Conservation (phyloP, 2,113 vertebrate species). For the Galeopterus variegatus region DNA sequence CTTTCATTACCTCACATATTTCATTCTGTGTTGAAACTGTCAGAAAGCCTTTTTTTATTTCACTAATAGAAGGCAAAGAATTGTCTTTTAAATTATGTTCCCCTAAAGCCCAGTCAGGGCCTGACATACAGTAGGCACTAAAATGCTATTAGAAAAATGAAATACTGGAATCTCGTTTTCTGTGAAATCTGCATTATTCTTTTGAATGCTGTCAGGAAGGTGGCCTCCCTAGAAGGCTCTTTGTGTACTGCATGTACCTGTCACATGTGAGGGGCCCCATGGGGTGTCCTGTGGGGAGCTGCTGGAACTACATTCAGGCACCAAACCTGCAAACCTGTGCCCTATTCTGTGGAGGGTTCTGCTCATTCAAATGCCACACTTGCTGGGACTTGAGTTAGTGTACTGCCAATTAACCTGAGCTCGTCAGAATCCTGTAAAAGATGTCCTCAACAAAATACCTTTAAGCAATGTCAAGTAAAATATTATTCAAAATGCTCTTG, state of each 20-base stretch:
- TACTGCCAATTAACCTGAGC: neutral
- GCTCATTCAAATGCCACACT: neutral
- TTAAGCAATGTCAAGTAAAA: neutral
- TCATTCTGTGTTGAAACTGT: neutral
- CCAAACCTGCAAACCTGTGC: too few relatives aligned
- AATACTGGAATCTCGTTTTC: neutral
- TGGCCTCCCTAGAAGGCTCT: neutral
- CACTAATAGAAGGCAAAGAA: neutral
- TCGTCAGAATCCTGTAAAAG: neutral
- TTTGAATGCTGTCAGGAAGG: neutral
- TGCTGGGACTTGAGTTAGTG: neutral
- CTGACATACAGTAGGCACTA: neutral
- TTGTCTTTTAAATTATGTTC: neutral
- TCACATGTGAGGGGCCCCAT: neutral
- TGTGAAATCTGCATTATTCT: neutral
- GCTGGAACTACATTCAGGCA: neutral
- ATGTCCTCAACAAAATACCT: neutral
- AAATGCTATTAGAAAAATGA: neutral
- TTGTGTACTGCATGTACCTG: neutral
- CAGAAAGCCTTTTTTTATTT: neutral
- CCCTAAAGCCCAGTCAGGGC: neutral
- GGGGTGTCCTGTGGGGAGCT: neutral
- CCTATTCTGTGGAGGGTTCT: neutral
- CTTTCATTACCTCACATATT: neutral
- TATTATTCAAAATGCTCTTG: neutral